Conservation (phyloP, 2,888 invertebrate species). For the Zaprionus obscuricornis region DNA sequence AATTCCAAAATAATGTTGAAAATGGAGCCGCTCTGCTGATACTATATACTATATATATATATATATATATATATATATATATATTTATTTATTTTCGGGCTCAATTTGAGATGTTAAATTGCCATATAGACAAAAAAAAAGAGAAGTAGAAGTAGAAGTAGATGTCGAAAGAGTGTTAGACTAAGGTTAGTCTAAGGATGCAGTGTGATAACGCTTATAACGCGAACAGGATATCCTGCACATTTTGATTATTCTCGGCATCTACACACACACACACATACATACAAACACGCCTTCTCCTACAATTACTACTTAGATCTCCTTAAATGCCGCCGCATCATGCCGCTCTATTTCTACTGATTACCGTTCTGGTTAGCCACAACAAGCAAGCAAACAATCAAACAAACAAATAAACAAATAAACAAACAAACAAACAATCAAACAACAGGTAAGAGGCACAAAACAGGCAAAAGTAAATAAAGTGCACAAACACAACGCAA, state of each 20-base stretch:
- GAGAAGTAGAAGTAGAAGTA: background rate
- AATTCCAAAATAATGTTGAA: constrained; percentile 47
- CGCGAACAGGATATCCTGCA: constrained; percentile 43
- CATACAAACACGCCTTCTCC: too few relatives aligned
- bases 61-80: constrained; percentile 12
- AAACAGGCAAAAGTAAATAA: constrained; percentile 9
- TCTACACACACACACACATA: background rate
- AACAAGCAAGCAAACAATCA: constrained; percentile 11
- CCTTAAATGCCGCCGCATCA: background rate
- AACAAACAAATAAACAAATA: constrained; percentile 12
- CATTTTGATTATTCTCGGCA: constrained; percentile 34
- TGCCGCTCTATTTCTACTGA: constrained; percentile 6
- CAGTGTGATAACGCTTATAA: background rate
- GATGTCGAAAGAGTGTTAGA: background rate
- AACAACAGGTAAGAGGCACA: constrained; percentile 4
- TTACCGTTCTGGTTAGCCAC: constrained; percentile 50
- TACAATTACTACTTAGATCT: too few relatives aligned
- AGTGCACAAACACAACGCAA: constrained; percentile 1
- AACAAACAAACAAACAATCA: constrained; percentile 12
- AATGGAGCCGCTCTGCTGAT: constrained; percentile 36
- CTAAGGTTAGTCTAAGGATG: background rate
- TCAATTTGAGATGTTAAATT: constrained; percentile 58
- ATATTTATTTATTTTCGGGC: constrained; percentile 24
- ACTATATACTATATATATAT: too few relatives aligned
- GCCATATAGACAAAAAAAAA: background rate